Percentiles rank a stretch among this genome's conserved stretches.
Conservation (phyloP, 2,113 vertebrate genomes). For the Gracilinanus agilis region DNA sequence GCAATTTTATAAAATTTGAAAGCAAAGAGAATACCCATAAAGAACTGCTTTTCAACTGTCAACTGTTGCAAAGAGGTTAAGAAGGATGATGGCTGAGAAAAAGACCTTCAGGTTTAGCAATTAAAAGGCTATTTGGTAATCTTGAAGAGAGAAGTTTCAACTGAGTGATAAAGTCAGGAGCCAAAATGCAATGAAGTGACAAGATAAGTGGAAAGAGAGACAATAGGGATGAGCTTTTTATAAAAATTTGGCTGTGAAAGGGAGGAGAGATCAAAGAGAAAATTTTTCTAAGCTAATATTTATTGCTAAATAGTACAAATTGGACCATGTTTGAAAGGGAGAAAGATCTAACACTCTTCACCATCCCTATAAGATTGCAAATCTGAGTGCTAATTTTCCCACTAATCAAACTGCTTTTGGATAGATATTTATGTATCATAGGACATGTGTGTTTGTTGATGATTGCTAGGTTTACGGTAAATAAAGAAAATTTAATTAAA, state of each 20-base stretch:
- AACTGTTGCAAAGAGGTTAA: background rate
- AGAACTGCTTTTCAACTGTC: background rate
- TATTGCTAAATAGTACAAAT: background rate
- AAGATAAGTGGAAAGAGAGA: background rate
- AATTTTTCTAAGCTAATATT: background rate
- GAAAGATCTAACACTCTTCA: background rate
- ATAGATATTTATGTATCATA: background rate
- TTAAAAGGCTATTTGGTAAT: background rate
- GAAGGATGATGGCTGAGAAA: background rate
- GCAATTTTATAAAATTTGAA: background rate
- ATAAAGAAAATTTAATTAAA: background rate
- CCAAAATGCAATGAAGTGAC: background rate
- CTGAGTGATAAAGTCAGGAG: background rate
- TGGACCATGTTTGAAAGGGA: background rate
- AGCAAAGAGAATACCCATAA: background rate
- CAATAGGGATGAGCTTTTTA: background rate
- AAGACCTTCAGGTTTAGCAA: background rate
- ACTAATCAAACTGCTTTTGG: background rate
- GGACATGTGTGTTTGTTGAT: background rate
- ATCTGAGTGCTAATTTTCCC: background rate
- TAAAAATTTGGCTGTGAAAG: background rate
- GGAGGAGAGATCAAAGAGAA: background rate
- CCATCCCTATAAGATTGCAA: background rate
- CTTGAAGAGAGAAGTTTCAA: background rate
- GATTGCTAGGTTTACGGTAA: background rate